phyloP scores from a whole-genome alignment of 2,113 vertebrate genomes.

The Pandion haliaetus region DNA sequence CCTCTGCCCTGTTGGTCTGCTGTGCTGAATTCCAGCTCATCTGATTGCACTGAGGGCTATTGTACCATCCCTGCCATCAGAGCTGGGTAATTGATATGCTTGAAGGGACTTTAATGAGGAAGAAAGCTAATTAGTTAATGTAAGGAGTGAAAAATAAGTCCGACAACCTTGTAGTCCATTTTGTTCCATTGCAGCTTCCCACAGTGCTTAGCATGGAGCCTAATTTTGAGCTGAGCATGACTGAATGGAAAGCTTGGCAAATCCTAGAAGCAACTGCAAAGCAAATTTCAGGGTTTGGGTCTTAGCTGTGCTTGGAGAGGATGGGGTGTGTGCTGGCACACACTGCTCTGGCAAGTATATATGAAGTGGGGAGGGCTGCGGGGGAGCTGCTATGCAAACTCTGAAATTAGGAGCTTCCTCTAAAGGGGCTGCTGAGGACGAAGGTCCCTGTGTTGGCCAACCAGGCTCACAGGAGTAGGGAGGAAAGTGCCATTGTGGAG shows the following conservation, averaged over 20 bases:
- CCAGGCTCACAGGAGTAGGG: background rate
- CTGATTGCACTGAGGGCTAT: slow-evolving; percentile 17
- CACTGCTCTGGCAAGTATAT: too few relatives aligned
- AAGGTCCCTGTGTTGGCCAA: background rate
- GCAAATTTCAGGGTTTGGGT: background rate
- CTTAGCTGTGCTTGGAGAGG: background rate
- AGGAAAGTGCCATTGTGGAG: background rate
- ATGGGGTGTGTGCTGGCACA: background rate
- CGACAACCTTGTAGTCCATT: slow-evolving; percentile 10
- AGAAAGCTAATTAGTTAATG: slow-evolving; percentile 73
- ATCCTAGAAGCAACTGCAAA: background rate
- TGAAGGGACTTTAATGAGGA: slow-evolving; percentile 64
- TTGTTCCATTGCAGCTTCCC: slow-evolving; percentile 33
- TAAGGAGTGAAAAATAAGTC: slow-evolving; percentile 60
- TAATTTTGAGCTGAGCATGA: background rate
- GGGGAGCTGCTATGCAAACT: background rate
- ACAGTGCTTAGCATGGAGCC: slow-evolving; percentile 9
- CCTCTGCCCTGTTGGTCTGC: slow-evolving; percentile 16
- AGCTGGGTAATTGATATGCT: slow-evolving; percentile 55
- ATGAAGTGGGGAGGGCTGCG: background rate
- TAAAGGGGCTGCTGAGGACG: background rate
- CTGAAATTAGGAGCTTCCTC: background rate
- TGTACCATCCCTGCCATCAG: slow-evolving; percentile 39
- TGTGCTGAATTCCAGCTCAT: slow-evolving; percentile 44
- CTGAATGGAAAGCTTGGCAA: background rate